These are phyloP conservation scores for Cephalopholis sonnerati DNA, from an alignment of 2,113 vertebrate species.

Conservation along the genomic window DNA sequence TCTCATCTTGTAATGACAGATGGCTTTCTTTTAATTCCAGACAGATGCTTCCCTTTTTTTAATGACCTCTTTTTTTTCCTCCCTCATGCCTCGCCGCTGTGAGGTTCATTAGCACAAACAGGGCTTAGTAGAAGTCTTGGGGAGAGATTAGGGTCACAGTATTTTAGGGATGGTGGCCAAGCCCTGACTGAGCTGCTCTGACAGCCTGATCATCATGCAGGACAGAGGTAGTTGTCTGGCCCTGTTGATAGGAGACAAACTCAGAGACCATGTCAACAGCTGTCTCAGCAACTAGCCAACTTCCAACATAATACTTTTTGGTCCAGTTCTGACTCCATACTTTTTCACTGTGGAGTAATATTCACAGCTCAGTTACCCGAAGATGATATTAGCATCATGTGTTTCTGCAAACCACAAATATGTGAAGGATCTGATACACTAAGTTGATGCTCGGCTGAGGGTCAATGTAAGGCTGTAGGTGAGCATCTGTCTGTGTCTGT, in stretches of 20 bases:
- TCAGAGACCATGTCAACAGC: neutral
- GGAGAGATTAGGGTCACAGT: constrained; percentile 53
- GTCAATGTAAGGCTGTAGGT: too few species aligned
- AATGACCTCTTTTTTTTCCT: constrained; percentile 17
- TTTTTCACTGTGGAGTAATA: neutral
- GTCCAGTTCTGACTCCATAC: neutral
- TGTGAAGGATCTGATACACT: too few species aligned
- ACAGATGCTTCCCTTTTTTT: constrained; percentile 59
- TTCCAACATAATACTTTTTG: neutral
- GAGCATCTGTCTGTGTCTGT: too few species aligned
- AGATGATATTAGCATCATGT: too few species aligned
- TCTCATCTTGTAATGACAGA: constrained; percentile 63
- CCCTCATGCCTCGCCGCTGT: constrained; percentile 15
- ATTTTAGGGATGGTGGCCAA: constrained; percentile 42
- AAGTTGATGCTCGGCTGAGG: too few species aligned
- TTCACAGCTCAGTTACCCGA: too few species aligned
- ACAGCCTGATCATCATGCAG: neutral
- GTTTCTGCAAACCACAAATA: too few species aligned
- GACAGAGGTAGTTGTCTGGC: neutral
- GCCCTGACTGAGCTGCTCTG: constrained; percentile 24
- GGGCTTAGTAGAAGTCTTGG: constrained; percentile 52
- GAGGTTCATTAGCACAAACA: constrained; percentile 61
- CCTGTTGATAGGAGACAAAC: neutral
- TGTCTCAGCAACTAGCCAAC: neutral
- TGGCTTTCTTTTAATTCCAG: constrained; percentile 63